Conservation (phyloP, 2,797 vertebrate genomes). For the Echiichthys vipera region DNA sequence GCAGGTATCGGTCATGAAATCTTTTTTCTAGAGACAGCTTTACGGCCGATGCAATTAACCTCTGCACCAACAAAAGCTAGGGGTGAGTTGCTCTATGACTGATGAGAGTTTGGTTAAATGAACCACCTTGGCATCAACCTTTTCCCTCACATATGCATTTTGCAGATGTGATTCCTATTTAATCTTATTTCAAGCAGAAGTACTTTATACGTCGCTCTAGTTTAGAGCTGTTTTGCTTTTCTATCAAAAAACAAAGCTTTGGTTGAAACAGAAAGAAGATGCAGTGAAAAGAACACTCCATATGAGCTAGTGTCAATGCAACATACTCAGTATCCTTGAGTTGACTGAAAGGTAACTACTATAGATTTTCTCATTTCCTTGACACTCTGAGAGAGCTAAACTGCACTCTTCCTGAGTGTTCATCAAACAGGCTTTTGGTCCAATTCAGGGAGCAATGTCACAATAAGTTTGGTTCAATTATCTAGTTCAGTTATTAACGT, state of each 20-base stretch:
- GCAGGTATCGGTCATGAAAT: not conserved
- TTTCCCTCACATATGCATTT: not conserved
- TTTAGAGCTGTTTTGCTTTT: not conserved
- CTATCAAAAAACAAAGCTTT: not conserved
- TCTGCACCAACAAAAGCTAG: conserved; percentile 15
- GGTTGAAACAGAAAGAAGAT: not conserved
- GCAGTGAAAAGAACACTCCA: not conserved
- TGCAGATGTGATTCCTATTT: not conserved
- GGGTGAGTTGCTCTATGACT: not conserved
- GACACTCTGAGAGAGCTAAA: not conserved
- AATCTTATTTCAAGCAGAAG: not conserved
- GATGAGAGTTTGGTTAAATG: conserved; percentile 5
- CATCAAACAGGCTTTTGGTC: not conserved
- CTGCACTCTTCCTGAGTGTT: not conserved
- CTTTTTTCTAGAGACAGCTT: not conserved
- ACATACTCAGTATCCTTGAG: not conserved
- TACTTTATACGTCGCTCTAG: not conserved
- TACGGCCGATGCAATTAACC: conserved; percentile 22
- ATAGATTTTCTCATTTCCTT: not conserved
- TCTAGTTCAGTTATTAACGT: not conserved
- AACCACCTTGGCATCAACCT: conserved; percentile 8
- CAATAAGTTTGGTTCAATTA: not conserved
- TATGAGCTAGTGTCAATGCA: not conserved
- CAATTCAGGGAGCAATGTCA: not conserved
- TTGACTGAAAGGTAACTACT: not conserved